Conservation (phyloP, 2,888 invertebrate species). For the Notocelia uddmanniana region DNA sequence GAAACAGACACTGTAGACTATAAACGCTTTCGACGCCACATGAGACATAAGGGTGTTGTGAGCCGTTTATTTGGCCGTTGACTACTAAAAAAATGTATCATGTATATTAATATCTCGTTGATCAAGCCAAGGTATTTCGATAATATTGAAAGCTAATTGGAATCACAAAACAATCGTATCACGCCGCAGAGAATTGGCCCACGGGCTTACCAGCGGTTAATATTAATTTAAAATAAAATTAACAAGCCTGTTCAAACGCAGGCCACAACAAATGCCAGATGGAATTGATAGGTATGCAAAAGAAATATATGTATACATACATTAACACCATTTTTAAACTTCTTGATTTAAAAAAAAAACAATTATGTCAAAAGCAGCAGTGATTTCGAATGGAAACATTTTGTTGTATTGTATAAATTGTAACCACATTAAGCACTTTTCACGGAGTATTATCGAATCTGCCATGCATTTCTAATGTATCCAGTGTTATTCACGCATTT, state of each 20-base stretch:
- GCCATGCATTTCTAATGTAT: background rate
- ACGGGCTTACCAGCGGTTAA: constrained; percentile 14
- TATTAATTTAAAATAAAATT: constrained; percentile 30
- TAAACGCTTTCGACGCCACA: too few relatives aligned
- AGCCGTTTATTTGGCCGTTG: too few relatives aligned
- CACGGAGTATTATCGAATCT: background rate
- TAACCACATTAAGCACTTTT: background rate
- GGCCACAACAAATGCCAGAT: constrained; percentile 27
- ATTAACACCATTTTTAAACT: too few relatives aligned
- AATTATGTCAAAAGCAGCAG: too few relatives aligned
- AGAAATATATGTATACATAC: too few relatives aligned
- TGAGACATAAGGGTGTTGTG: too few relatives aligned
- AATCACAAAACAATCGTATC: constrained; percentile 12
- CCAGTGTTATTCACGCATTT: background rate
- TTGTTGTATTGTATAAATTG: too few relatives aligned
- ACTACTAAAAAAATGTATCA: too few relatives aligned
- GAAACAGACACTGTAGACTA: too few relatives aligned
- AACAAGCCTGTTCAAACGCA: constrained; percentile 21
- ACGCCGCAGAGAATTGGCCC: background rate
- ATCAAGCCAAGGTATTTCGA: background rate
- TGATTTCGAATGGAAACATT: too few relatives aligned
- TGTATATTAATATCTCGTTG: too few relatives aligned
- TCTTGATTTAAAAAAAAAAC: too few relatives aligned
- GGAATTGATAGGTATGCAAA: background rate
- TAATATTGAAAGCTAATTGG: constrained; percentile 13